These are phyloP conservation scores for Helicoverpa armigera DNA, from an alignment of 1,140 invertebrate species.

Conservation along the genomic window DNA sequence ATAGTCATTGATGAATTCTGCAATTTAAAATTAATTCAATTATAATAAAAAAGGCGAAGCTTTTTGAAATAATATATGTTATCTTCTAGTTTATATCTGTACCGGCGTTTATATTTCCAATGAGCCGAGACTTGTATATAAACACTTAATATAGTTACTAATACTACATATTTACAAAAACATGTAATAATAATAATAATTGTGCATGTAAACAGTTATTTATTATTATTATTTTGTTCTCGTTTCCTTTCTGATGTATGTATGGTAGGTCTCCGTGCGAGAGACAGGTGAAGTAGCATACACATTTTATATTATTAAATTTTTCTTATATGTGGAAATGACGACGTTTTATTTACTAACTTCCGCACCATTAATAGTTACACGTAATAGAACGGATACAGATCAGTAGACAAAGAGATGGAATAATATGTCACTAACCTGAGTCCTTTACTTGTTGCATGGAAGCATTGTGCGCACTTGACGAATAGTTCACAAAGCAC, in stretches of 20 bases:
- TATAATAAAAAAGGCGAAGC: conserved; percentile 31
- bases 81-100: conserved; percentile 25
- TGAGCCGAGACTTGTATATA: conserved; percentile 61
- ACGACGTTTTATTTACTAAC: conserved; percentile 38
- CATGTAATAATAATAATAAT: conserved; percentile 46
- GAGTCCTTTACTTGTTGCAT: too few relatives aligned
- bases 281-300: conserved; percentile 68
- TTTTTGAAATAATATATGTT: conserved; percentile 8
- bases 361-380: not conserved
- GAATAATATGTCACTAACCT: too few relatives aligned
- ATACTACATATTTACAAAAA: conserved; percentile 69
- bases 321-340: conserved; percentile 82
- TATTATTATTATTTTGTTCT: conserved; percentile 62
- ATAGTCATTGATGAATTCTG: conserved; percentile 32
- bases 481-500: too few relatives aligned
- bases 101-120: conserved; percentile 50
- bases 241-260: conserved; percentile 64
- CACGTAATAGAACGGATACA: not conserved
- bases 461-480: too few relatives aligned
- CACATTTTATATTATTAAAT: conserved; percentile 83
- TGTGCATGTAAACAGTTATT: not conserved
- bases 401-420: too few relatives aligned
- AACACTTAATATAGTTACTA: conserved; percentile 59
- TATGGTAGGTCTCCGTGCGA: conserved; percentile 59
- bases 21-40: not conserved